Evolutionary conservation across 2,888 invertebrate genomes (phyloP), one percentile per base, ranked within the genome.

Genomic region (Acronicta aceris): DNA sequence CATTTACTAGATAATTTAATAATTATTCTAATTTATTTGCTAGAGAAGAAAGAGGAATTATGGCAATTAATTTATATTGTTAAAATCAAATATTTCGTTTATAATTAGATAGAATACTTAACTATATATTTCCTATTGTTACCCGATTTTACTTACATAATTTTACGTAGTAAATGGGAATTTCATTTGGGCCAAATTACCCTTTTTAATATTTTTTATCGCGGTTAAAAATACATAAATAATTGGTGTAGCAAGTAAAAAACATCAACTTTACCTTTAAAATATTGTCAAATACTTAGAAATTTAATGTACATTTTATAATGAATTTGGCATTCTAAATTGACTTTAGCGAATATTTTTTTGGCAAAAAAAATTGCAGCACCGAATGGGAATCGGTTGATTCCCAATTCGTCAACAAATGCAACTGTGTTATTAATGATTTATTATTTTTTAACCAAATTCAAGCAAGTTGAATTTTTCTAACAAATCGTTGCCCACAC

Each of bases 301-400:
- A 49, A 38, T 36, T 48, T 0, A 21, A 48, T 30, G 25, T 41
- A 36, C 25, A 17, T 9, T 27, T 17, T 54, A 50, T 30, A 62
- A 46, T 27, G 50, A 72, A 45, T 73, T 76, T 74, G 77, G 74
- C 77, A 65, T 70, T 47, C 42, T 33, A 59, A 70, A 70, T 71
- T 71, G 64, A 72, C 59, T 40, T 60, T 7, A 71, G 60, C 17
- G 17, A 55, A 61, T 53, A 48, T 38, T 45, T 42, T n/a, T 74
- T 72, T 72, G 71, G 71, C 71, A 70, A 54, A 47, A 49, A 9
- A 58, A 50, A 41, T 50, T n/a, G 41, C 21, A 21, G n/a, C 25
- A 27, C 12, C 16, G 9, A 56, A 58, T 56, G 25, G 36, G 41
- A 50, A 33, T 13, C 13, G 12, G 36, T 48, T 13, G 0, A 10